Conservation (phyloP, 1,140 invertebrate species). For the Geopemphigus sp. region DNA sequence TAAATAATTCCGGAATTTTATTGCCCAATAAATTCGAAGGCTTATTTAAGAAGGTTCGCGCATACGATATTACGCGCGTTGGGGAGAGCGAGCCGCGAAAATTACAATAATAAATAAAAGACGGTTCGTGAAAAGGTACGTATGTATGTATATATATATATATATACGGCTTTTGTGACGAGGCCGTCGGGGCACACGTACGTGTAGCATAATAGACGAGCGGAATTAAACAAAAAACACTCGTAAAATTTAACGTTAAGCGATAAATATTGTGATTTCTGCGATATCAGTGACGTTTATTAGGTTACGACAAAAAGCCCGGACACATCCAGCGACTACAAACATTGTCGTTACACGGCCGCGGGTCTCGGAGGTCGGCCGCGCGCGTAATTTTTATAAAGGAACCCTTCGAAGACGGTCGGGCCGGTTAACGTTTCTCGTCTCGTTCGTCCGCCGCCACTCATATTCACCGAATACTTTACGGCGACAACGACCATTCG, state of each 20-base stretch:
- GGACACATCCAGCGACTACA: neutral
- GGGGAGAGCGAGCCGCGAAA: neutral
- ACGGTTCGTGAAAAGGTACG: neutral
- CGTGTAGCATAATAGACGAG: slow-evolving; percentile 6
- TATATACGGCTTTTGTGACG: neutral
- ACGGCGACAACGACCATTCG: neutral
- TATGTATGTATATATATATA: too few species aligned
- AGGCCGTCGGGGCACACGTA: neutral
- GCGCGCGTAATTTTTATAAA: neutral
- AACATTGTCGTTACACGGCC: slow-evolving; percentile 42
- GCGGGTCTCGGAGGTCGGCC: neutral
- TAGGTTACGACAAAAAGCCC: slow-evolving; percentile 11
- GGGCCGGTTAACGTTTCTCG: neutral
- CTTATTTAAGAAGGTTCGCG: neutral
- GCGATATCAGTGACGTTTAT: slow-evolving; percentile 42
- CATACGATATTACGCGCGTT: neutral
- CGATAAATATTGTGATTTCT: slow-evolving; percentile 48
- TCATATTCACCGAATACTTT: slow-evolving; percentile 21
- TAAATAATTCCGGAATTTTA: slow-evolving; percentile 33
- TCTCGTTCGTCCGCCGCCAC: neutral
- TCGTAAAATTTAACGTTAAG: slow-evolving; percentile 48
- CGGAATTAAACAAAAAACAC: slow-evolving; percentile 36
- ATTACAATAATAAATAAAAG: neutral
- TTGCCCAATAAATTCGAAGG: slow-evolving; percentile 42
- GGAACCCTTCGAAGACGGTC: neutral